phyloP scores from a whole-genome alignment of 2,797 vertebrate genomes.

The Enteromius viviparus region DNA sequence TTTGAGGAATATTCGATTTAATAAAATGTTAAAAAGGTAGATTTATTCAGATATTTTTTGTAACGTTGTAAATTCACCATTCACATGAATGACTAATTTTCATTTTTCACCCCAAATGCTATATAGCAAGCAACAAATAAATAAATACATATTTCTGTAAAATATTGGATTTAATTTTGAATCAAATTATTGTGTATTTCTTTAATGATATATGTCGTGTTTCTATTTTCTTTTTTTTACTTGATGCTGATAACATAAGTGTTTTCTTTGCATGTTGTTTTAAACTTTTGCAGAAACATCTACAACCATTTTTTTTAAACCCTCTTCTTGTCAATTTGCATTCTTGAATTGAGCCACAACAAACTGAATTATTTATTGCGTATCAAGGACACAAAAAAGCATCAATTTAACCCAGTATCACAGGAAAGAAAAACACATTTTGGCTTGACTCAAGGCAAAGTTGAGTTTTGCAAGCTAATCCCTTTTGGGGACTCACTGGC shows the following conservation, averaged over 20 bases:
- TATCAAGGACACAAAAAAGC: conserved; percentile 1
- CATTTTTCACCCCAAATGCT: no score
- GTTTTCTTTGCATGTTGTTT: background rate
- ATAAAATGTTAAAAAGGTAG: no score
- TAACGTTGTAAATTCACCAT: no score
- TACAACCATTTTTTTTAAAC: no score
- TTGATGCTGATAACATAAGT: background rate
- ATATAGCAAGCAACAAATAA: no score
- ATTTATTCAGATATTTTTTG: no score
- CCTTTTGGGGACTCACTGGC: background rate
- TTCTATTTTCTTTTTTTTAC: background rate
- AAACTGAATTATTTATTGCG: conserved; percentile 31
- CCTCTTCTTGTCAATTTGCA: background rate
- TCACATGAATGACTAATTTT: no score
- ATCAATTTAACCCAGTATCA: background rate
- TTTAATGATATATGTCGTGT: background rate
- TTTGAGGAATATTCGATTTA: no score
- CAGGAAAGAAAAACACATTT: conserved; percentile 28
- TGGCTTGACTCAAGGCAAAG: conserved; percentile 18
- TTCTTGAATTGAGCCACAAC: background rate
- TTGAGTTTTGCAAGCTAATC: conserved; percentile 23
- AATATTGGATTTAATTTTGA: no score
- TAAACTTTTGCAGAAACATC: background rate
- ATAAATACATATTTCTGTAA: no score
- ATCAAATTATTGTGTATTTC: background rate